Evolutionary conservation across 2,888 invertebrate genomes (phyloP), one percentile per base, ranked within the genome.

Genomic region (Argynnis bischoffii): DNA sequence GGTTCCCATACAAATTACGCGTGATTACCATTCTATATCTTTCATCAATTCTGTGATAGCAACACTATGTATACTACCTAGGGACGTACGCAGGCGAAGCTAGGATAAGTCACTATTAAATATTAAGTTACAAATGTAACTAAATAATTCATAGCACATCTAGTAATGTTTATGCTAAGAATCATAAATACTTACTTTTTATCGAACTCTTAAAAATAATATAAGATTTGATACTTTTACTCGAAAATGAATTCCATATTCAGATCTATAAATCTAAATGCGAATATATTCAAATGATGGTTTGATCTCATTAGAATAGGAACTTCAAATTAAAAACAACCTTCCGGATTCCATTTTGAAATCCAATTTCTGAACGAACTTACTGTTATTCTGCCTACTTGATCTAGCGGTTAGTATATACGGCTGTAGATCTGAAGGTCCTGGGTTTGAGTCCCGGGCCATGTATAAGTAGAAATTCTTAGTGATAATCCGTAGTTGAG

Each of bases 241-340:
- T 48, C 48, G 59, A 47, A 59, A 59, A 59, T 48, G 59, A 48
- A 59, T 48, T n/a, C 26, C 26, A 48, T 26, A 47, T 47, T 11
- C 15, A n/a, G 41, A 35, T 64, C 48, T 35, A 54, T 46, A 50
- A 56, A 63, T 59, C 21, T 50, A 54, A 54, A 64, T 63, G 57
- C 50, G 61, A 63, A 69, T 72, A 65, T 70, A 67, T 72, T 70
- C 72, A 73, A 69, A 69, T 69, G 70, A 66, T 53, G 60, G 35
- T 26, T 61, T 70, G 69, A 73, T 73, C 70, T 64, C 70, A 68
- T 64, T 70, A 56, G 70, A 63, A 66, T 67, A 18, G 67, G 64
- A 72, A 69, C 67, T 63, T 67, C 66, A 60, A 57, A 72, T 35
- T 73, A 71, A 67, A 72, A 72, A 69, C 69, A 63, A 66, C 63